Evolutionary conservation across 1,140 invertebrate species (phyloP).

Genomic region (Halotydeus destructor): DNA sequence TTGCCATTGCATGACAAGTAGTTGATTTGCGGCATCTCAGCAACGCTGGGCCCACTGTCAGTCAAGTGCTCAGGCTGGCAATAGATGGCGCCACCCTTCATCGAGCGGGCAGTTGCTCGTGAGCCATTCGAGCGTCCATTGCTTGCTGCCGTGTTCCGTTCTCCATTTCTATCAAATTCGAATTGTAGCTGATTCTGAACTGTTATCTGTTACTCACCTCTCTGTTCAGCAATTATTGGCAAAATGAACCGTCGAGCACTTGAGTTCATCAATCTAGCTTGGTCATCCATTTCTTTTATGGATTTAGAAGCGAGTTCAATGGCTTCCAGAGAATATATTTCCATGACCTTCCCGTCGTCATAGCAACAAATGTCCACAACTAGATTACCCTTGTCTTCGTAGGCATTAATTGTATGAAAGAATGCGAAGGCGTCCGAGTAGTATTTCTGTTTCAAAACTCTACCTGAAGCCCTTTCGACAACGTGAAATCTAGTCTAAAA

Average conservation of each 20-base stretch:
- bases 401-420: conserved; percentile 72
- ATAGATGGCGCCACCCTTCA: conserved; percentile 11
- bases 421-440: conserved; percentile 54
- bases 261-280: neutral
- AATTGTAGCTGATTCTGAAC: no score
- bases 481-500: conserved; percentile 51
- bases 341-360: conserved; percentile 37
- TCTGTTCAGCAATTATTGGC: conserved; percentile 12
- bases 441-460: conserved; percentile 30
- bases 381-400: conserved; percentile 43
- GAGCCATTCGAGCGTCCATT: conserved; percentile 6
- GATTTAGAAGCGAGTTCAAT: no score
- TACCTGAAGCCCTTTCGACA: conserved; percentile 34
- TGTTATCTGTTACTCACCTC: conserved; percentile 18
- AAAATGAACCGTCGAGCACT: conserved; percentile 8
- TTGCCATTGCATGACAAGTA: conserved; percentile 40
- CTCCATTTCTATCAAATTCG: no score
- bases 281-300: neutral
- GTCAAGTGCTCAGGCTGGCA: conserved; percentile 14
- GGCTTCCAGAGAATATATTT: no score
- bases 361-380: conserved; percentile 61
- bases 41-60: conserved; percentile 11
- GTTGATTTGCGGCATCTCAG: conserved; percentile 56
- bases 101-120: conserved; percentile 14
- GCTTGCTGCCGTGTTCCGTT: conserved; percentile 14